Base-by-base conservation (phyloP, 2,888 invertebrate genomes). In the Torymus auratus region DNA sequence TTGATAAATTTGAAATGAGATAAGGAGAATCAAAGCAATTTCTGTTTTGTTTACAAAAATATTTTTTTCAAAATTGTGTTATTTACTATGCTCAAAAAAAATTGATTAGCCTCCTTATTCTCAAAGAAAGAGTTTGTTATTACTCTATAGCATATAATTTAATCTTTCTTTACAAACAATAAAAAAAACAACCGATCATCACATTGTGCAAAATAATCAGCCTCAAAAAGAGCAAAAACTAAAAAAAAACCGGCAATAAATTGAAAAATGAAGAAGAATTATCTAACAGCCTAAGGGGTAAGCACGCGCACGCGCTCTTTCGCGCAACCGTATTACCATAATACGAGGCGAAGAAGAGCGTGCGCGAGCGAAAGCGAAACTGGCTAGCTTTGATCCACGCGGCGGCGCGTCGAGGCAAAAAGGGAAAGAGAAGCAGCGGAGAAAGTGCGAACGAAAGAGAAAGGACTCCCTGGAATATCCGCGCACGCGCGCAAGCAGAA, bases 371-470 rank as follows among this genome's bases (percentile, higher is more conserved):
- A 74, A 76, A 62, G 76, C 69, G 69, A 76, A 23, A 68, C 58
- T 23, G 52, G 71, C 71, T 15, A 58, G 55, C n/a, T 17, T 64
- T 60, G 53, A 28, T 68, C 58, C 67, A 67, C 56, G 12, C 15
- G 55, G 41, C 28, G 41, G 20, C 28, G 56, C 4, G 41, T 41
- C n/a, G 61, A 53, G 53, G 41, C 41, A 67, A 60, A 61, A 55
- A 61, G 68, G 64, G 78, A 53, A 67, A 52, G 20, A 50, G 50
- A 73, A 28, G 20, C 67, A 60, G 53, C 69, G 28, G 78, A 70
- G 67, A 76, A 80, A 71, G 76, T 52, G 62, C 53, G 73, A 53
- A 60, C 72, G 73, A 78, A 72, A 75, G 71, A 79, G 74, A 81
- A 68, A 78, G 79, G 79, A 73, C 20, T 61, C 17, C 41, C 7